A percentile compares a stretch with the other conserved stretches of the same genome.
Evolutionary conservation across 2,113 vertebrate species (phyloP).

Genomic region (Chauna torquata): DNA sequence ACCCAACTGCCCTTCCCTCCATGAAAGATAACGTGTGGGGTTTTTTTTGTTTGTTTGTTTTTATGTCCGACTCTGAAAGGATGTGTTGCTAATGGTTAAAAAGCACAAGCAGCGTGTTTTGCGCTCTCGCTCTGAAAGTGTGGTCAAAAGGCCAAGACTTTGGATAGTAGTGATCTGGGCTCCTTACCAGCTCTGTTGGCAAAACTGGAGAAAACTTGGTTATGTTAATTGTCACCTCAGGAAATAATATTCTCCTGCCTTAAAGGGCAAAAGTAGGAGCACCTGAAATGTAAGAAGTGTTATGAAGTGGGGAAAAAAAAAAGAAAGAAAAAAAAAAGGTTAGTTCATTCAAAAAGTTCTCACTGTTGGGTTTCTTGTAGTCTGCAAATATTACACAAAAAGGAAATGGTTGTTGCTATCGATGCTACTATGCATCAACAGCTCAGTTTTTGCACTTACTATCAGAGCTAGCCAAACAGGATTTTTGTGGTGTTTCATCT

Average conservation of each 20-base stretch:
- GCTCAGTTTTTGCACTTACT: slow-evolving; percentile 36
- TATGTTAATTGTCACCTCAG: slow-evolving; percentile 8
- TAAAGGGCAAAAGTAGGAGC: background rate
- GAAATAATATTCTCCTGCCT: slow-evolving; percentile 37
- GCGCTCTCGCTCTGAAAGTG: background rate
- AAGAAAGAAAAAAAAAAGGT: slow-evolving; percentile 13
- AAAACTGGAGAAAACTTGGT: background rate
- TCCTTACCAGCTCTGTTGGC: slow-evolving; percentile 24
- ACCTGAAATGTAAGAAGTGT: background rate
- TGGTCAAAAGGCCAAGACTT: background rate
- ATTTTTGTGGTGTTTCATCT: background rate
- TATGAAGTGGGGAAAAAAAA: too few relatives aligned
- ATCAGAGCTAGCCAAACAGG: background rate
- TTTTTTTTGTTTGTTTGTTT: too few relatives aligned
- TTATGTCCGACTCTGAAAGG: background rate
- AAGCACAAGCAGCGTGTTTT: background rate
- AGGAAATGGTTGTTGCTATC: slow-evolving; percentile 49
- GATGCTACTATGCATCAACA: background rate
- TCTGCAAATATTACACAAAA: slow-evolving; percentile 28
- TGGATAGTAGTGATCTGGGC: background rate
- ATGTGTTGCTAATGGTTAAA: background rate
- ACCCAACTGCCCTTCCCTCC: background rate
- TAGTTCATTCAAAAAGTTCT: slow-evolving; percentile 8
- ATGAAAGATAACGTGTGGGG: background rate
- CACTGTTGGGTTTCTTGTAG: slow-evolving; percentile 1